phyloP scores from a whole-genome alignment of 1,140 invertebrate genomes.

The Littorina saxatilis region DNA sequence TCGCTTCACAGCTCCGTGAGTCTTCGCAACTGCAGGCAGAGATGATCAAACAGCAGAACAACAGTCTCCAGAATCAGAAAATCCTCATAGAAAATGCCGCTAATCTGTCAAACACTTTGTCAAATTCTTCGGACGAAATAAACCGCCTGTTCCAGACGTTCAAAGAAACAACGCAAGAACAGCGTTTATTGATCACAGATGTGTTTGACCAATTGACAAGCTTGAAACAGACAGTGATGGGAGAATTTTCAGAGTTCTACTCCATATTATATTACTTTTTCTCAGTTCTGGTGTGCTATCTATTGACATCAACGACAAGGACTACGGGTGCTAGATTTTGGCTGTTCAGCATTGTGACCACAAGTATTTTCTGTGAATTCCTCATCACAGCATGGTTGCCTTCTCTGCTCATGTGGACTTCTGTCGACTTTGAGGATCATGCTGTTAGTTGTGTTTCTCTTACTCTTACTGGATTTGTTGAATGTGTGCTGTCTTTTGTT shows the following conservation, averaged over 20 bases:
- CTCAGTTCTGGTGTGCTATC: conserved; percentile 77
- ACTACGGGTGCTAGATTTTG: conserved; percentile 77
- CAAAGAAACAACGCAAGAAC: conserved; percentile 77
- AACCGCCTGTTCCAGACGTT: conserved; percentile 76
- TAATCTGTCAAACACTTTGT: conserved; percentile 74
- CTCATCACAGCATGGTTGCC: neutral
- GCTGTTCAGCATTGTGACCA: conserved; percentile 78
- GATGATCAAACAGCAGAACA: conserved; percentile 77
- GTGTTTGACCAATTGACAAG: conserved; percentile 79
- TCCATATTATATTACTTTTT: conserved; percentile 79
- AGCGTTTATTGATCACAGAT: conserved; percentile 78
- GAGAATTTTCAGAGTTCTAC: conserved; percentile 80
- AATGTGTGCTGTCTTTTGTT: no score
- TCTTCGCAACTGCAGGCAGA: conserved; percentile 71
- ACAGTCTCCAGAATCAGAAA: conserved; percentile 79
- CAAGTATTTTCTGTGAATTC: conserved; percentile 64
- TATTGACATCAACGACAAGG: conserved; percentile 78
- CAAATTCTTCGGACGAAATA: conserved; percentile 75
- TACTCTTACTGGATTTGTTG: no score
- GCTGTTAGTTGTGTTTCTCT: conserved; percentile 20
- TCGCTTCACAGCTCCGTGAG: conserved; percentile 77
- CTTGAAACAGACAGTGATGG: conserved; percentile 78
- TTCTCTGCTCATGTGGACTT: neutral
- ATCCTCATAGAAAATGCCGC: conserved; percentile 77
- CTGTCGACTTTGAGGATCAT: neutral